Base-by-base conservation (phyloP, 2,113 vertebrate genomes). In the Saimiri boliviensis region DNA sequence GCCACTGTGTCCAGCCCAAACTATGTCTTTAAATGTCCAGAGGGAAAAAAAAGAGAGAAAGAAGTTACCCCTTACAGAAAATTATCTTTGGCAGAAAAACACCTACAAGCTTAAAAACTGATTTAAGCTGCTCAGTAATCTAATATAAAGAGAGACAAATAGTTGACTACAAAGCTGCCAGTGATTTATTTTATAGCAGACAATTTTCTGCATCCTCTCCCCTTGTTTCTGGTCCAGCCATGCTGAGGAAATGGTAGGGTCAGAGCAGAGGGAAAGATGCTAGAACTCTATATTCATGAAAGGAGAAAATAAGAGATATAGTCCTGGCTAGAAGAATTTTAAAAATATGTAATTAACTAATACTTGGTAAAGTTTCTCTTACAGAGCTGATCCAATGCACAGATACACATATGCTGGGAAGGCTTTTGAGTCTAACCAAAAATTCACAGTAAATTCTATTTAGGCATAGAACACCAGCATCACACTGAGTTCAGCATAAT, bases 391-490 rank as follows among this genome's bases (percentile, higher is more conserved):
- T 76, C 56, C 30, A 86, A 45, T 77, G 27, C 40, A 89, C 25
- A 85, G 80, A 77, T 76, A 63, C 45, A 89, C 56, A 81, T 17
- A 76, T 1, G 80, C 16, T 74, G 45, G 45, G 47, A 66, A 49
- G 23, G 7, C 37, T 91, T 87, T 45, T 94, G 20, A 82, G 73
- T 74, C 54, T 82, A 91, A 82, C 49, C 83, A 63, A 91, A 96
- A 71, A 89, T 70, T 95, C 42, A 93, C 14, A 82, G 81, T 77
- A 86, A 85, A 85, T 92, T 88, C n/a, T 85, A 63, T 35, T 79
- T 54, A 88, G 76, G 83, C 40, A 76, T 58, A 52, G 42, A 82
- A 83, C 17, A 52, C 35, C 5, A 87, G 56, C 19, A 88, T 58
- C 56, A 91, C 6, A 35, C 19, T 68, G 47, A 56, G 27, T 82